Percentiles rank a stretch among this genome's conserved stretches.
phyloP scores from a whole-genome alignment of 2,113 vertebrate species.

The Candoia aspera region DNA sequence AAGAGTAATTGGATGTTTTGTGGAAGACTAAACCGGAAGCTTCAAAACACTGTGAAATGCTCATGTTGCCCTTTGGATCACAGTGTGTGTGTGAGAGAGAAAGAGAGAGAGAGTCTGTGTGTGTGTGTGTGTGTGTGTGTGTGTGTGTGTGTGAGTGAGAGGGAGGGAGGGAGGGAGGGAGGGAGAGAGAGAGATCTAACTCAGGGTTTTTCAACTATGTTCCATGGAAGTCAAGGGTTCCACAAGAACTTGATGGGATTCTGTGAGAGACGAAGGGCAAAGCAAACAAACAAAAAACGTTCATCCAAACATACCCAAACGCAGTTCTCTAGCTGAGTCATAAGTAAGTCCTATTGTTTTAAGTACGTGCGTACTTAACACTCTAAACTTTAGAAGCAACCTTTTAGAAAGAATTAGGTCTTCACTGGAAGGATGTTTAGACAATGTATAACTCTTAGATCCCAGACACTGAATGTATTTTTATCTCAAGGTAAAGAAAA shows the following conservation, averaged over 20 bases:
- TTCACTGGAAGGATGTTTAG: not conserved
- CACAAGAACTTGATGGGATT: not conserved
- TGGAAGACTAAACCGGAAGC: not conserved
- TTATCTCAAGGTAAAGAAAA: constrained; percentile 26
- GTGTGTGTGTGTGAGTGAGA: not conserved
- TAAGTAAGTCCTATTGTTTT: not conserved
- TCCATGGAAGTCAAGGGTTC: not conserved
- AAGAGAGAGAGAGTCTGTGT: too few species aligned
- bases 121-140: too few species aligned
- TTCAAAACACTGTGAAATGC: not conserved
- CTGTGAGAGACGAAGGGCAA: not conserved
- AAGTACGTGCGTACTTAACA: not conserved
- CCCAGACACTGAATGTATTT: constrained; percentile 39
- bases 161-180: accelerated
- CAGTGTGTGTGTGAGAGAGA: not conserved
- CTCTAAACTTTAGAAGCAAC: not conserved
- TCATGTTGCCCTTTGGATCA: not conserved
- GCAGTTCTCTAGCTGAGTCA: not conserved
- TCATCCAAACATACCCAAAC: too few species aligned
- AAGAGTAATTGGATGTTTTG: not conserved
- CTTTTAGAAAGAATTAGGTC: not conserved
- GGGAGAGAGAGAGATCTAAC: not conserved
- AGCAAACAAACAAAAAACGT: not conserved
- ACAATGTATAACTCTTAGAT: not conserved
- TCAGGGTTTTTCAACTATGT: not conserved